Base-by-base conservation (phyloP, 2,888 invertebrate genomes). In the Meteorus cinctellus region DNA sequence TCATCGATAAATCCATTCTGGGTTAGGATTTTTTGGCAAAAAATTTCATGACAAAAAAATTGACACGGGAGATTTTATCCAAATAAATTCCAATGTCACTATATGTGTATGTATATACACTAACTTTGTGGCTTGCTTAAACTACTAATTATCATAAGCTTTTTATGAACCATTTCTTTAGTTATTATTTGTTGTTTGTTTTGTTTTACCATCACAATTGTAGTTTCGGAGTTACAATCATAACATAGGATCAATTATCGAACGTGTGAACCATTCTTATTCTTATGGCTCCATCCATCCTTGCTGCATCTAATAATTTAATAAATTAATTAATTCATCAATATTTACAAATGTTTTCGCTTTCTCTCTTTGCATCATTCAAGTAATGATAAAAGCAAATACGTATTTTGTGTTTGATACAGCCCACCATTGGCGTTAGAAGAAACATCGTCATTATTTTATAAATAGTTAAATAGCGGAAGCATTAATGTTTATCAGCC, bases 161-260 rank as follows among this genome's bases (percentile, higher is more conserved):
- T 29, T 60, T 69, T 48, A 62, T 74, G 24, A 74, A 69, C 55
- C 12, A 34, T 65, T 41, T 14, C 36, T 36, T 29, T 29, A 1
- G 24, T 67, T 45, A 24, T 65, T 34, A 34, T 65, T 34, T 41
- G 24, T 24, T 24, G 24, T 24, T 24, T n/a, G 14, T 36, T 62
- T 62, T 19, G 31, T 41, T 65, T 74, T 62, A 68, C n/a, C 74
- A 74, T 74, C 74, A 74, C 74, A 74, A 66, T 74, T 24, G 45
- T 72, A 65, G 48, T 66, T 59, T 74, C 45, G 34, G 63, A 74
- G 45, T 68, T 69, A 68, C 74, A 74, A 74, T 66, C 59, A 74
- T 65, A 24, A 31, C 29, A 19, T 63, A 55, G 6, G 19, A 55
- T 55, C 55, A 24, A 55, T 55, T 55, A 55, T 55, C 55, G 55